These are phyloP conservation scores for Oncopeltus fasciatus DNA, from an alignment of 1,140 invertebrate species.

Conservation along the genomic window DNA sequence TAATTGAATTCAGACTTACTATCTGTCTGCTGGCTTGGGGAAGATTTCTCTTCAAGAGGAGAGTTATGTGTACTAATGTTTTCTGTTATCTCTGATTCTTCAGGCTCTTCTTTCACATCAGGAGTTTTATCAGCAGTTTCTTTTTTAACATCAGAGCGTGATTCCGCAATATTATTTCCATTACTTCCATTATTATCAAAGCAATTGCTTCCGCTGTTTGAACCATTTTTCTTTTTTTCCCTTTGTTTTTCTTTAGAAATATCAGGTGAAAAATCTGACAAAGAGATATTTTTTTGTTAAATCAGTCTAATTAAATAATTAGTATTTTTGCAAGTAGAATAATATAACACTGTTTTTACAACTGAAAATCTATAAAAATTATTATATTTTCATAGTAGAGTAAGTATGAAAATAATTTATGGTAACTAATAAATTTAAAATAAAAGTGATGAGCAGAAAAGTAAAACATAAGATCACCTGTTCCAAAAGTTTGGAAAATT, in stretches of 20 bases:
- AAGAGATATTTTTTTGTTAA: too few species aligned
- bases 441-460: too few species aligned
- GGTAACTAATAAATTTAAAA: too few species aligned
- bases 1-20: too few species aligned
- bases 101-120: slow-evolving; percentile 18
- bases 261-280: slow-evolving; percentile 11
- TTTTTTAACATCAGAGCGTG: slow-evolving; percentile 7
- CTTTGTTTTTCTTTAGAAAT: slow-evolving; percentile 20
- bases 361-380: too few species aligned
- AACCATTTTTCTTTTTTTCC: slow-evolving; percentile 17
- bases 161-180: slow-evolving; percentile 7
- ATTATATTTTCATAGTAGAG: too few species aligned
- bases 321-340: too few species aligned
- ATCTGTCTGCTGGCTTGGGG: slow-evolving; percentile 2
- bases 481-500: too few species aligned
- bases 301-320: too few species aligned
- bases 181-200: slow-evolving; percentile 13
- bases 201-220: slow-evolving; percentile 1
- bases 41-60: slow-evolving; percentile 19
- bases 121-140: slow-evolving; percentile 13
- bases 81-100: slow-evolving; percentile 10
- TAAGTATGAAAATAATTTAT: too few species aligned
- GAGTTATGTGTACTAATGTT: slow-evolving; percentile 16
- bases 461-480: too few species aligned
- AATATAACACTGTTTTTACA: too few species aligned